Base-by-base conservation (phyloP, 2,797 vertebrate genomes). In the Aplochiton taeniatus region DNA sequence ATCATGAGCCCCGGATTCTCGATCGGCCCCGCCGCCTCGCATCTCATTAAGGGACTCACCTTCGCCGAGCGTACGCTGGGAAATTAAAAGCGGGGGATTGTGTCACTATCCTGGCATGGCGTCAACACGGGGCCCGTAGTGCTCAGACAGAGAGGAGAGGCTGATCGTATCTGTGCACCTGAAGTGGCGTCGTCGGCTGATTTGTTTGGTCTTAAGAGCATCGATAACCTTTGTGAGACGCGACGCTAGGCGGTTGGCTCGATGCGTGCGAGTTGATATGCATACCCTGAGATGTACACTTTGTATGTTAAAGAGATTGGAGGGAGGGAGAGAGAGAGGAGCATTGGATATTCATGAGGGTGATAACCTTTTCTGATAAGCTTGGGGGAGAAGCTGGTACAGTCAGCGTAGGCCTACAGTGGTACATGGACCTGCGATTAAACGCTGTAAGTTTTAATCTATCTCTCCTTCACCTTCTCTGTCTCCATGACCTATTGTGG, bases 1-100 rank as follows among this genome's bases (percentile, higher is more conserved):
- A 90, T 89, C 88, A 85, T 85, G 82, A 87, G 79, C 75, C 66
- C 65, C 43, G 31, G 68, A 78, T 75, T 80, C 84, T 87, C 85
- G 85, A 70, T 83, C 71, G 70, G 31, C 62, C 68, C 58, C 14
- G 19, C 66, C n/a, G 46, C 62, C 65, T 69, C 56, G 63, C 72
- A 69, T 83, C 79, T 83, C 75, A 75, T 89, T 79, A 75, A 70
- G 67, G 66, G 66, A 71, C 77, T 82, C 76, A 68, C 82, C 66
- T 79, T 76, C 59, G 17, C 69, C 63, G 44, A 17, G 20, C 3
- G 60, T 18, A 43, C 16, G 17, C 44, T 16, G 61, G 60, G 57
- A 58, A 65, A 70, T 76, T 66, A 73, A 74, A 66, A 75, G 61
- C 47, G 63, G 65, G 65, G 31, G 0, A 54, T 55, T 11, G 44